A percentile compares a stretch with the other conserved stretches of the same genome.
Evolutionary conservation across 1,140 invertebrate species (phyloP).

Genomic region (Hycleus cichorii): DNA sequence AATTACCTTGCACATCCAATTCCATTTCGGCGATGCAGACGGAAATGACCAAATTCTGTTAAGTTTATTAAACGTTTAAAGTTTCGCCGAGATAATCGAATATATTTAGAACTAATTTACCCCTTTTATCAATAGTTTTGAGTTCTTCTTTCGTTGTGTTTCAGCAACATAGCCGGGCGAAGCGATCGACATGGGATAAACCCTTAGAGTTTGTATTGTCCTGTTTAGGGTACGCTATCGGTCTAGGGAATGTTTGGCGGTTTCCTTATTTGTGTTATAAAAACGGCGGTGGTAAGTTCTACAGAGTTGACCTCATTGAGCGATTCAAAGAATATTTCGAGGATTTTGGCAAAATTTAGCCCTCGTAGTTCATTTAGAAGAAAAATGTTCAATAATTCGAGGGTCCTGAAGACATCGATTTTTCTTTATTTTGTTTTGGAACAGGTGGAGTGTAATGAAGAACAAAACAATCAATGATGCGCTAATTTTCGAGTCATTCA

Average conservation of each 20-base stretch:
- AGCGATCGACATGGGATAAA: conserved; percentile 50
- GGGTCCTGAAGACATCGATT: too few relatives aligned
- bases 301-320: too few relatives aligned
- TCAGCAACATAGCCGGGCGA: conserved; percentile 2
- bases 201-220: conserved; percentile 68
- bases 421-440: too few relatives aligned
- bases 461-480: too few relatives aligned
- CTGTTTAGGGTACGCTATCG: conserved; percentile 66
- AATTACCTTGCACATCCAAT: too few relatives aligned
- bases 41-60: too few relatives aligned
- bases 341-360: background rate
- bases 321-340: background rate
- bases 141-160: background rate
- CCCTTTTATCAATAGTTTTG: background rate
- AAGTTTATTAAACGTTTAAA: too few relatives aligned
- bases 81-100: background rate
- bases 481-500: too few relatives aligned
- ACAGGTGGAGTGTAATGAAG: too few relatives aligned
- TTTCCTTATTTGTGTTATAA: conserved; percentile 78
- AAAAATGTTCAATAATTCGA: too few relatives aligned
- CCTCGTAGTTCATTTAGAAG: too few relatives aligned
- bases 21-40: too few relatives aligned
- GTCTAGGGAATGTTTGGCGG: conserved; percentile 79
- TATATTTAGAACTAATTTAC: background rate
- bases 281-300: conserved; percentile 64